Evolutionary conservation across 2,797 vertebrate species (phyloP).

Genomic region (Mionectes olivaceus): DNA sequence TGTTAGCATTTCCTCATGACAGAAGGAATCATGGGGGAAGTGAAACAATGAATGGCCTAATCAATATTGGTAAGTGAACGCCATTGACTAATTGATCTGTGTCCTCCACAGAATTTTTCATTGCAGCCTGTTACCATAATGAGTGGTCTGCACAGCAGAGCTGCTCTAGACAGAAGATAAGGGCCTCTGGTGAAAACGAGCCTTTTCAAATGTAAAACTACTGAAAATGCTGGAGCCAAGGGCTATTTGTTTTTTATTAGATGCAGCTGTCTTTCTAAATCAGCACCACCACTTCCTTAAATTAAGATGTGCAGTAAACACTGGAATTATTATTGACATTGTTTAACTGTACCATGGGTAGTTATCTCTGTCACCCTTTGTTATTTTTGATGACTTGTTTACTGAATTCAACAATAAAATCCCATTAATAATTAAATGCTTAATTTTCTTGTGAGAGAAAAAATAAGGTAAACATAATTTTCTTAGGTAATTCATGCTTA

Average conservation of each 20-base stretch:
- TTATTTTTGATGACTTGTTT: constrained; percentile 6
- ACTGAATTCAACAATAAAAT: background rate
- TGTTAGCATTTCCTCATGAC: background rate
- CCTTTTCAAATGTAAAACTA: background rate
- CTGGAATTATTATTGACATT: background rate
- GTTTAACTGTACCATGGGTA: background rate
- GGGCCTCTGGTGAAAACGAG: background rate
- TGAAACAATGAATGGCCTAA: background rate
- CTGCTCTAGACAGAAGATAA: background rate
- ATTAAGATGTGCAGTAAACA: background rate
- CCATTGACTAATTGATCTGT: background rate
- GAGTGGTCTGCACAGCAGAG: background rate
- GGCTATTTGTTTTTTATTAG: background rate
- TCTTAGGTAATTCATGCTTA: constrained; percentile 31
- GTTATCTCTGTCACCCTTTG: background rate
- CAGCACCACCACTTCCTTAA: background rate
- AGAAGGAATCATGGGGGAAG: background rate
- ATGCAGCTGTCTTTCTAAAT: background rate
- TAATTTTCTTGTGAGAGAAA: constrained; percentile 37
- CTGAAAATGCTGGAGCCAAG: background rate
- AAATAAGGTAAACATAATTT: constrained; percentile 27
- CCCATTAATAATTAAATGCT: constrained; percentile 16
- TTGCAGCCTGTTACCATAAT: background rate
- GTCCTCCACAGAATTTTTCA: background rate
- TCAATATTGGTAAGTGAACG: background rate